phyloP scores from a whole-genome alignment of 2,797 vertebrate genomes.

The Alosa sapidissima region DNA sequence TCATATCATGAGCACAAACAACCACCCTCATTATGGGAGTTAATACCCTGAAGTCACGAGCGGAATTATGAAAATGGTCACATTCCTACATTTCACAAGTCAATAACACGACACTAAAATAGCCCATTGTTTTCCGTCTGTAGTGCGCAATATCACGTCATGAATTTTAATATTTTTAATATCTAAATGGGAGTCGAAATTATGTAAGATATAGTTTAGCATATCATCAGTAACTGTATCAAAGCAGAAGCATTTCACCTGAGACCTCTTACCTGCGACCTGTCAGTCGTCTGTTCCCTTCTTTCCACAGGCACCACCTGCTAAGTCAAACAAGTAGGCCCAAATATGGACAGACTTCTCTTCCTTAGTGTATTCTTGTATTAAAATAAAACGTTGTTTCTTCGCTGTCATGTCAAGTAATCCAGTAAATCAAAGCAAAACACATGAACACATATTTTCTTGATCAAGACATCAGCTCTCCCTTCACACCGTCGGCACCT shows the following conservation, averaged over 20 bases:
- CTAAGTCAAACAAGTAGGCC: background rate
- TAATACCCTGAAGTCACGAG: conserved; percentile 20
- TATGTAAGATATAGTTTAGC: background rate
- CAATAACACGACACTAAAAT: background rate
- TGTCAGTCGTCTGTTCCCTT: background rate
- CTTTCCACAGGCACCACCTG: background rate
- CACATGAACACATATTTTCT: background rate
- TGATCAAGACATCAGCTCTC: background rate
- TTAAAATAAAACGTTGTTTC: background rate
- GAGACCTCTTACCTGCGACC: background rate
- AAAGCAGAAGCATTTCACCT: background rate
- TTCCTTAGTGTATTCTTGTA: background rate
- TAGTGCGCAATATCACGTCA: background rate
- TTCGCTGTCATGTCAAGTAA: background rate
- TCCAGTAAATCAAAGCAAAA: conserved; percentile 9
- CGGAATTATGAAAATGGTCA: conserved; percentile 10
- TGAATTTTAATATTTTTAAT: background rate
- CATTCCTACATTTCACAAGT: conserved; percentile 1
- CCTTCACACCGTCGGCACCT: background rate
- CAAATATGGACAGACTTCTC: background rate
- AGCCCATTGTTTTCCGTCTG: background rate
- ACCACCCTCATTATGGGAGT: background rate
- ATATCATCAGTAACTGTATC: background rate
- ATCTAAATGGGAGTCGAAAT: background rate
- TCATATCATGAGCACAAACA: background rate